These are phyloP conservation scores for Aphelocoma coerulescens DNA, from an alignment of 2,113 vertebrate genomes.

Conservation along the genomic window DNA sequence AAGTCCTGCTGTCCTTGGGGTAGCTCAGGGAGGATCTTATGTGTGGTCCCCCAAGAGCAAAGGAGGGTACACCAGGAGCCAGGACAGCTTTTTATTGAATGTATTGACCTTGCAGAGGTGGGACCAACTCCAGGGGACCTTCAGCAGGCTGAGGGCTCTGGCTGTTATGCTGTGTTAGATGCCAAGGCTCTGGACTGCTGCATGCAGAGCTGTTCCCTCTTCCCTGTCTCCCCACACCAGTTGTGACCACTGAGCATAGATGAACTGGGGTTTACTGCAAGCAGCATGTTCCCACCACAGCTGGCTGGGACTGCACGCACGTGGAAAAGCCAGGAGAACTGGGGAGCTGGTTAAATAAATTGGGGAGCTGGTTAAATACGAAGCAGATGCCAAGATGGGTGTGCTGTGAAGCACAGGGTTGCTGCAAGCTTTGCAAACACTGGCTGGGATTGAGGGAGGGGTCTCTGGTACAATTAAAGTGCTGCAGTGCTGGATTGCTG, in stretches of 20 bases:
- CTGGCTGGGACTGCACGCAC: neutral
- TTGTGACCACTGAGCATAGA: neutral
- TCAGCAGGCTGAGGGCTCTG: neutral
- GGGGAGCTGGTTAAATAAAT: neutral
- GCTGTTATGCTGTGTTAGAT: neutral
- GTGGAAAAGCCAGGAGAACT: neutral
- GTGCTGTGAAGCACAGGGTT: neutral
- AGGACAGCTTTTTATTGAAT: neutral
- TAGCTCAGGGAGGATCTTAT: neutral
- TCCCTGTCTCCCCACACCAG: neutral
- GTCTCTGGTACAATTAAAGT: fast-evolving
- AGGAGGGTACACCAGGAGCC: neutral
- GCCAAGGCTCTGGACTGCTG: neutral
- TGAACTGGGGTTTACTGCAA: neutral
- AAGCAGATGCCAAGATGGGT: neutral
- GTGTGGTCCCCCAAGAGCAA: neutral
- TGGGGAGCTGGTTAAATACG: neutral
- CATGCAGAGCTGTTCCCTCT: neutral
- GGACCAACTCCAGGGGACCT: neutral
- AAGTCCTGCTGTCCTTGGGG: neutral
- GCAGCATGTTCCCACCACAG: neutral
- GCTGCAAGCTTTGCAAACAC: neutral
- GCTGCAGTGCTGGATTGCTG: neutral
- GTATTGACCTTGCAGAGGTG: neutral
- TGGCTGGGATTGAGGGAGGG: neutral